These are phyloP conservation scores for Zapus hudsonius DNA, from an alignment of 2,113 vertebrate species.

Conservation along the genomic window DNA sequence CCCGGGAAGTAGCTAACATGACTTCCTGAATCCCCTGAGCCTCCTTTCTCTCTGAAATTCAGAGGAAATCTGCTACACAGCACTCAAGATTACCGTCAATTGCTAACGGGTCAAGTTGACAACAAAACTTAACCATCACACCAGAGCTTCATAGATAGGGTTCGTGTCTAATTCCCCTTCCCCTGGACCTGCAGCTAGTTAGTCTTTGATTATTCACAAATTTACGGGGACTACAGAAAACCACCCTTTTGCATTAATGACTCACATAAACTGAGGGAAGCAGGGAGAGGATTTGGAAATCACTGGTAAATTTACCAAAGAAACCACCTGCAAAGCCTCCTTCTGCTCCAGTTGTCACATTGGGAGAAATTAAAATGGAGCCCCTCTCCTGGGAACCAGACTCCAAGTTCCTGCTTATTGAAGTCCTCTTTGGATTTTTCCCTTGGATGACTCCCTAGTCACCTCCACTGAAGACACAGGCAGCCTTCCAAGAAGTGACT, in stretches of 20 bases:
- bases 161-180: background rate
- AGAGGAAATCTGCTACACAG: no score
- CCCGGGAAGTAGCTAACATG: no score
- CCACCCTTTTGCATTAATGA: background rate
- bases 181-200: constrained; percentile 47
- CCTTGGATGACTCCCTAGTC: background rate
- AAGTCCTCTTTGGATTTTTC: background rate
- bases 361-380: accelerated
- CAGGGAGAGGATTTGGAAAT: background rate
- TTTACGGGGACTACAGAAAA: background rate
- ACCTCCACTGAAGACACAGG: background rate
- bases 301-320: background rate
- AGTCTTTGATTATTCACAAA: constrained; percentile 66
- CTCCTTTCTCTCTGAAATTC: no score
- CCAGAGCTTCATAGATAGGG: constrained; percentile 19
- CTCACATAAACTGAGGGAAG: background rate
- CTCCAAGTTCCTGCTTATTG: accelerated
- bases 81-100: no score
- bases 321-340: background rate
- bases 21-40: no score
- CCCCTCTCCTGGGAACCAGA: background rate
- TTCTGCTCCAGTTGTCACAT: accelerated
- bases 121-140: no score
- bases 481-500: constrained; percentile 49
- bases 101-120: no score